A percentile compares a stretch with the other conserved stretches of the same genome.
These are phyloP conservation scores for Podarcis raffonei DNA, from an alignment of 2,113 vertebrate genomes.

Conservation along the genomic window DNA sequence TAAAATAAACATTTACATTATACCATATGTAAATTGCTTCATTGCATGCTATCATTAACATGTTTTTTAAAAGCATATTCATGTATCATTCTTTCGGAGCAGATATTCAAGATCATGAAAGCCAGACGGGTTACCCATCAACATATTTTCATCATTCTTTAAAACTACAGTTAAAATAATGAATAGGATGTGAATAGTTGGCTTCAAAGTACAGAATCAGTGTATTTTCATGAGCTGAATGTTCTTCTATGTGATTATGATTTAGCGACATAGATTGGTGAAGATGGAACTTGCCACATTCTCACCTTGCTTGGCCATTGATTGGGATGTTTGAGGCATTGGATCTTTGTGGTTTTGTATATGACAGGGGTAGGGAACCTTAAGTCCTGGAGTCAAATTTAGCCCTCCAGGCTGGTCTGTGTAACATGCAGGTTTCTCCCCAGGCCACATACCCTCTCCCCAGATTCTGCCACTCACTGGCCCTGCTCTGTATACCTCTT, in stretches of 20 bases:
- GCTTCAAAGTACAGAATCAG: neutral
- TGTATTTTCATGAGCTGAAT: neutral
- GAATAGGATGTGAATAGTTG: neutral
- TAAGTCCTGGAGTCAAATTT: too few species aligned
- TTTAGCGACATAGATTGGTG: neutral
- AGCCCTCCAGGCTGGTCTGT: too few species aligned
- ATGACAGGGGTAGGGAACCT: too few species aligned
- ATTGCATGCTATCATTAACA: neutral
- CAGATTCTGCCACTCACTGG: too few species aligned
- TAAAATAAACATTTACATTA: constrained; percentile 27
- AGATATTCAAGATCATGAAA: neutral
- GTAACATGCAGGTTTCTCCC: too few species aligned
- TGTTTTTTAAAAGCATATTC: neutral
- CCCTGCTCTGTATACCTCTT: too few species aligned
- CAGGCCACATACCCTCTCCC: too few species aligned
- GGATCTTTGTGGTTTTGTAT: neutral
- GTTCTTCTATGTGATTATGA: neutral
- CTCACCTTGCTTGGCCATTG: neutral
- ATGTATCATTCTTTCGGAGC: neutral
- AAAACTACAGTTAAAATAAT: neutral
- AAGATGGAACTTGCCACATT: neutral
- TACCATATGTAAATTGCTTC: neutral
- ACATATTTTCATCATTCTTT: neutral
- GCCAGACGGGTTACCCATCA: neutral
- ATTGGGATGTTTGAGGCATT: neutral